Evolutionary conservation across 2,797 vertebrate genomes (phyloP).

Genomic region (Hapalemur alaotrensis): DNA sequence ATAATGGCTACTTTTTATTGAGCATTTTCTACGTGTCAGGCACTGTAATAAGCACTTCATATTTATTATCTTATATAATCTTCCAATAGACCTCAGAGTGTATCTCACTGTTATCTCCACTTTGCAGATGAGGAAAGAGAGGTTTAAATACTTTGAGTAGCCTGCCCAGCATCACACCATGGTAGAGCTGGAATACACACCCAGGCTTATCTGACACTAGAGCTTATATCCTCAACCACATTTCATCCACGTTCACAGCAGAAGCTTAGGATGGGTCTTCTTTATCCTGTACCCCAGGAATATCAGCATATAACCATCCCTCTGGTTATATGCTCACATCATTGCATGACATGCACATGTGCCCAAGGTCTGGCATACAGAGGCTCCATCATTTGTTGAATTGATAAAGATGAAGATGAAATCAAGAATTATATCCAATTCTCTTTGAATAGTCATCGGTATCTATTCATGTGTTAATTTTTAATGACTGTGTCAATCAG

Average conservation of each 20-base stretch:
- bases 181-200: background rate
- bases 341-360: rapidly evolving
- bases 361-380: background rate
- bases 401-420: background rate
- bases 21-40: background rate
- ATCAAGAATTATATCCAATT: background rate
- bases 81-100: background rate
- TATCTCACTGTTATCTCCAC: background rate
- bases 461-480: background rate
- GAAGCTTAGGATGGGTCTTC: background rate
- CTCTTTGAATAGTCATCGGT: background rate
- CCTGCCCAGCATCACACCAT: background rate
- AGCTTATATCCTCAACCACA: background rate
- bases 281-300: background rate
- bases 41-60: background rate
- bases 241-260: background rate
- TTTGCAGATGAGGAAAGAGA: background rate
- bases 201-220: background rate
- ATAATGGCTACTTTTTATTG: background rate
- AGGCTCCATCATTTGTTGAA: background rate
- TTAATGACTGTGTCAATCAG: background rate
- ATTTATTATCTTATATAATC: background rate
- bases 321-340: background rate
- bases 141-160: background rate
- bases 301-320: background rate